phyloP scores from a whole-genome alignment of 2,797 vertebrate species.

The Bradypodion ventrale region DNA sequence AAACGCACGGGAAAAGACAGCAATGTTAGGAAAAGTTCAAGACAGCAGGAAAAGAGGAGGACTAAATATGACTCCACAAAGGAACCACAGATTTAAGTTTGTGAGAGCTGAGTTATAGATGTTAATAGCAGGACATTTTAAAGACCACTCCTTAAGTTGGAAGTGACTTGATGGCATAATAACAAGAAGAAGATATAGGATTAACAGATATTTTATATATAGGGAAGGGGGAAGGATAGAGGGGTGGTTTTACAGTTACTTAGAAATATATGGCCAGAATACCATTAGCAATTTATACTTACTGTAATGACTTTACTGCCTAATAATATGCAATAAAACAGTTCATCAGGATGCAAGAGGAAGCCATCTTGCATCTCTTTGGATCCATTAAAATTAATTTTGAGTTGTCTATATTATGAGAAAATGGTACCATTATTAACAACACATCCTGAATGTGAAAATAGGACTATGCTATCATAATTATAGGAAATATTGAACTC shows the following conservation, averaged over 20 bases:
- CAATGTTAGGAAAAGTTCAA: no score
- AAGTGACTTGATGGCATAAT: no score
- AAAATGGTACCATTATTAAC: slow-evolving; percentile 40
- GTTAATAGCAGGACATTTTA: no score
- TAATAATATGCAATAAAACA: slow-evolving; percentile 3
- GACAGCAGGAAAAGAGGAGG: background rate
- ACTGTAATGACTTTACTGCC: background rate
- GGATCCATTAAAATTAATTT: slow-evolving; percentile 56
- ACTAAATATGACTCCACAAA: no score
- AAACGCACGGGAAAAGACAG: no score
- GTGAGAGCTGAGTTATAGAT: no score
- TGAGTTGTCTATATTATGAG: slow-evolving; percentile 48
- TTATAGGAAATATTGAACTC: slow-evolving; percentile 58
- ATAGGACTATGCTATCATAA: slow-evolving; percentile 51
- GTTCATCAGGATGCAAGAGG: slow-evolving; percentile 28
- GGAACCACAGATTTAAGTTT: no score
- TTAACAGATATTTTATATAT: no score
- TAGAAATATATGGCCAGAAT: background rate
- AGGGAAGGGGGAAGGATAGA: background rate
- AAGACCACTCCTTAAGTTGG: no score
- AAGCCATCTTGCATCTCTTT: slow-evolving; percentile 31
- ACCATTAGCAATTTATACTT: slow-evolving; percentile 34
- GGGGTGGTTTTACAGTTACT: slow-evolving; percentile 11
- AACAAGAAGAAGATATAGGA: no score
- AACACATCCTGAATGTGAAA: slow-evolving; percentile 55